Evolutionary conservation across 2,888 invertebrate species (phyloP), one percentile per base, ranked within the genome.

Genomic region (Amiota mariae): DNA sequence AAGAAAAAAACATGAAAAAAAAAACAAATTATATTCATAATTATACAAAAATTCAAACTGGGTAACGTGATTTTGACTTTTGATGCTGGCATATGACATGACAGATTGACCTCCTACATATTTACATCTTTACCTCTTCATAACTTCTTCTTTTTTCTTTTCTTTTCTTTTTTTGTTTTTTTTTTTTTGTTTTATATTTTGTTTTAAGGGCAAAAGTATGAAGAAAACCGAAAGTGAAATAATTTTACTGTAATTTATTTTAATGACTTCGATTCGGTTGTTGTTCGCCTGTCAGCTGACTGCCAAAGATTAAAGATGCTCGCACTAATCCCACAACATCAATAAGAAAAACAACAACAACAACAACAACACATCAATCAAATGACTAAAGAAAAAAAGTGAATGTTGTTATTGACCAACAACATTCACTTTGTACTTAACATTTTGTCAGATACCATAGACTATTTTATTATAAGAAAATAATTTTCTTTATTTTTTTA

Each of bases 341-440:
- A 72, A 76, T 79, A 77, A 73, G 78, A 78, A 78, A 80, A 81
- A 82, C 81, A 80, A 78, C 75, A 59, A 76, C 20, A 72, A 66
- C 54, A 24, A 67, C 20, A 36, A 51, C 46, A 67, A 74, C 72
- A 11, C 76, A 73, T 20, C 70, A 74, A 24, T 71, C 63, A 64
- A 70, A 66, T 68, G 49, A 57, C 10, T 61, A 63, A 73, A 73
- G 71, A 76, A 75, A 70, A 84, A 82, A 81, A 81, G 84, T 82
- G 78, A 82, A 84, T 84, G 80, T 81, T 78, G 73, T 71, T 71
- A 61, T 71, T 71, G 72, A 67, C 75, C 75, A 81, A 78, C 75
- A 81, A 78, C 82, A 79, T 81, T 82, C 82, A 82, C 84, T 82
- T 78, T 72, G 73, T 36, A 63, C 63, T 63, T 36, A 36, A 8